Percentiles rank a stretch among this genome's conserved stretches.
These are phyloP conservation scores for Cephalopachus bancanus DNA, from an alignment of 2,797 vertebrate species.

Conservation along the genomic window DNA sequence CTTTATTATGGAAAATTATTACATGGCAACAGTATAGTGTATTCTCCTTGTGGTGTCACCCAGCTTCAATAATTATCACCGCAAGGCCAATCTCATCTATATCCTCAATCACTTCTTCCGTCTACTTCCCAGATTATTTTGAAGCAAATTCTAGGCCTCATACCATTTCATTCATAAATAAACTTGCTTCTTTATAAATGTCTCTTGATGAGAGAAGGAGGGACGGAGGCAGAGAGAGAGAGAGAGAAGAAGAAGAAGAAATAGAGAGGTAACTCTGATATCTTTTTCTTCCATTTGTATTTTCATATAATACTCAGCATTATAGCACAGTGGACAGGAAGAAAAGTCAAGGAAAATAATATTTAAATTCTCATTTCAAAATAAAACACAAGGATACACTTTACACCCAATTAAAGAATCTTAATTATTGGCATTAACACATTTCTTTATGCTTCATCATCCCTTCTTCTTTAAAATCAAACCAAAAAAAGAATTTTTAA, in stretches of 20 bases:
- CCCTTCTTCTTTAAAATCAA: constrained; percentile 54
- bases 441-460: constrained; percentile 42
- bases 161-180: constrained; percentile 30
- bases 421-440: constrained; percentile 42
- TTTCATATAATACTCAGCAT: neutral
- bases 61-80: neutral
- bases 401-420: neutral
- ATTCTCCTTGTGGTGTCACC: neutral
- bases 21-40: neutral
- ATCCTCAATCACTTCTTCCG: neutral
- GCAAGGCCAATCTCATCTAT: neutral
- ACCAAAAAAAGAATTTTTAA: constrained; percentile 41
- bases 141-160: constrained; percentile 33
- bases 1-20: constrained; percentile 17
- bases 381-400: neutral
- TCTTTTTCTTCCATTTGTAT: constrained; percentile 33
- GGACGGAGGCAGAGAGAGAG: no score
- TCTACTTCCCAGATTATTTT: constrained; percentile 2
- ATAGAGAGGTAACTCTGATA: neutral
- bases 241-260: no score
- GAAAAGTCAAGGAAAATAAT: constrained; percentile 22
- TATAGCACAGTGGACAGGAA: neutral
- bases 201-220: neutral
- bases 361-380: constrained; percentile 48
- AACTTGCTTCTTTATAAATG: constrained; percentile 9